Conservation (phyloP, 1,140 invertebrate species). For the Eueides isabella region DNA sequence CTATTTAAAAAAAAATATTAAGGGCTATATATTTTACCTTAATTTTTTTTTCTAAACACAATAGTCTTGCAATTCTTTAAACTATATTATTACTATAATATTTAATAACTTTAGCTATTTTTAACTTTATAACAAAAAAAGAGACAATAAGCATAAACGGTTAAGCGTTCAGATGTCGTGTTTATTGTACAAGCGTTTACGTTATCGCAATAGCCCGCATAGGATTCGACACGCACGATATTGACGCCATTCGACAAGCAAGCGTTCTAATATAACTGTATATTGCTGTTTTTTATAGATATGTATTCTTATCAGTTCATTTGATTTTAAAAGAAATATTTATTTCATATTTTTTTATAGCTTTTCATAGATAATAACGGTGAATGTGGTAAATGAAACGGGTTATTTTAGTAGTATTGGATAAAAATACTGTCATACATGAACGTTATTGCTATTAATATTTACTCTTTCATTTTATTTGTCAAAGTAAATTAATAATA, state of each 20-base stretch:
- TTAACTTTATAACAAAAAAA: not conserved
- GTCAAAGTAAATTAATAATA: too few relatives aligned
- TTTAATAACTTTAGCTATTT: not conserved
- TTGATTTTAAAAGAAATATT: not conserved
- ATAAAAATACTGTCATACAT: too few relatives aligned
- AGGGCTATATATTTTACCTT: too few relatives aligned
- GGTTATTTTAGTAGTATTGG: too few relatives aligned
- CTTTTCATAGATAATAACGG: not conserved
- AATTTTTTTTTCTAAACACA: too few relatives aligned
- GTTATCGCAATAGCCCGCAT: slow-evolving; percentile 34
- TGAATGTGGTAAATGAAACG: not conserved
- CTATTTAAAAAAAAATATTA: too few relatives aligned
- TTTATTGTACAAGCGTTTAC: slow-evolving; percentile 15
- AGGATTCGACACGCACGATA: slow-evolving; percentile 28
- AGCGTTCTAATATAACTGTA: slow-evolving; percentile 3
- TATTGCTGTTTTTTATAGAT: slow-evolving; percentile 7
- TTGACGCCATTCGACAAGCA: slow-evolving; percentile 29
- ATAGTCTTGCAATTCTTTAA: too few relatives aligned
- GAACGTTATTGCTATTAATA: too few relatives aligned
- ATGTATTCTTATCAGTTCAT: not conserved
- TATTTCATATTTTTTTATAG: not conserved
- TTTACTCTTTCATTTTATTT: too few relatives aligned
- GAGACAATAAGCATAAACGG: not conserved
- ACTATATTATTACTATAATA: too few relatives aligned
- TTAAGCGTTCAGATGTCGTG: not conserved